Evolutionary conservation across 2,888 invertebrate species (phyloP), one percentile per base, ranked within the genome.

Genomic region (Drosophila percnosoma): DNA sequence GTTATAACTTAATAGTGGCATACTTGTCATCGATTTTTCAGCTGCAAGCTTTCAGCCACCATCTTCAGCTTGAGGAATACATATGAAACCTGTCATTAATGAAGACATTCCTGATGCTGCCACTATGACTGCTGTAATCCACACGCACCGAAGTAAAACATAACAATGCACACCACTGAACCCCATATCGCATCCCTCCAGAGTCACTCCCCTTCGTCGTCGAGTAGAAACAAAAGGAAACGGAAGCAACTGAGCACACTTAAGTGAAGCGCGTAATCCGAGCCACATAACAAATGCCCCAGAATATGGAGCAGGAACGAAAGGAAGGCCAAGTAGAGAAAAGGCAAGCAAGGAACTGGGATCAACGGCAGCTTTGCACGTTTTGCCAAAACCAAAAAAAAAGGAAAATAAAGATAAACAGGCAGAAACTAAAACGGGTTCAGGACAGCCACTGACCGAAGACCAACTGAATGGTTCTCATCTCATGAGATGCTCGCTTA

Each of bases 261-360:
- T 87, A 87, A 87, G 87, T 87, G 90, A 90, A 87, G 90, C 87
- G 90, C 90, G 87, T 87, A 89, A 87, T 87, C 84, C 90, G 90
- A 87, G 87, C 82, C 80, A 84, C 87, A 89, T 73, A 87, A 90
- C 90, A 84, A 87, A 89, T 89, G 82, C 87, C 70, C 62, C 72
- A 68, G 68, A 48, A 45, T 57, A 18, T 18, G 52, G 40, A 34
- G 36, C 36, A 45, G 48, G 15, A 54, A 13, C 18, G 29, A 15
- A 31, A 61, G 57, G 59, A 51, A 45, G 53, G 29, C 51, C 31
- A 61, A 63, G 59, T 6, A 21, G 31, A 49, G 67, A 49, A 36
- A 55, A 61, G 11, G 68, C 66, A 60, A 68, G 70, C 71, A 80
- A 82, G 84, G 79, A 84, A 78, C 82, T 80, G 82, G 90, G 87